Evolutionary conservation across 2,797 vertebrate genomes (phyloP), one percentile per base, ranked within the genome.

Genomic region (Poeciliopsis turneri): DNA sequence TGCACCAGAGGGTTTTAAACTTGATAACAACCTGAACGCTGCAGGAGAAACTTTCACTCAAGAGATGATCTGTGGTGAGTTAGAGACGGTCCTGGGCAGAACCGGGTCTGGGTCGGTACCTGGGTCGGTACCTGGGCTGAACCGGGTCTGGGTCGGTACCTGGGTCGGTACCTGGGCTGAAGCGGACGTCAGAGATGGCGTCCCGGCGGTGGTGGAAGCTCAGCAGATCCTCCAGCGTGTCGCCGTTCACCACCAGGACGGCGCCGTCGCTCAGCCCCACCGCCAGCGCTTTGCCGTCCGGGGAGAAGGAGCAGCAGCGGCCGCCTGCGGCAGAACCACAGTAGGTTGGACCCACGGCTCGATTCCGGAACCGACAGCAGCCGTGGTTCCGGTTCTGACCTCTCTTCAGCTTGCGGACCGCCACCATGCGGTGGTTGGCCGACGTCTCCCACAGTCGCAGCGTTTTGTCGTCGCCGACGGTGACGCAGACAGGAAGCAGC

Each of bases 381-480:
- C 15, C 5, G 4, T 1, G 46, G 30, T 3, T n/a, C 7, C 11
- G 23, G 8, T 0, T 72, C 85, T 78, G 13, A 98, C 98, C 98
- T 97, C 97, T 97, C 87, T 98, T 98, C 82, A 99, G 97, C 72
- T 98, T 99, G 89, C 98, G 97, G n/a, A 99, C 97, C 0, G 98
- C 98, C 84, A 99, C 95, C 98, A 99, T 99, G 59, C 98, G 97
- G 92, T 98, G 98, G 88, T 98, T 97, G 74, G 96, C 92, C 0
- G 98, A 98, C 13, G 98, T 96, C 79, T 99, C 98, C 98, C 98
- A 99, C 90, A 99, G 97, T 0, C 98, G 92, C 18, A 99, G 96
- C 0, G 98, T 99, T 93, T 96, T 97, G 83, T 99, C 98, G 0
- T 99, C 98, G 1, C 98, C 98, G 82, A 99, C 97, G 0, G 98